Percentiles rank a stretch among this genome's conserved stretches.
Evolutionary conservation across 1,140 invertebrate species (phyloP).

Genomic region (Macrocentrus cingulum): DNA sequence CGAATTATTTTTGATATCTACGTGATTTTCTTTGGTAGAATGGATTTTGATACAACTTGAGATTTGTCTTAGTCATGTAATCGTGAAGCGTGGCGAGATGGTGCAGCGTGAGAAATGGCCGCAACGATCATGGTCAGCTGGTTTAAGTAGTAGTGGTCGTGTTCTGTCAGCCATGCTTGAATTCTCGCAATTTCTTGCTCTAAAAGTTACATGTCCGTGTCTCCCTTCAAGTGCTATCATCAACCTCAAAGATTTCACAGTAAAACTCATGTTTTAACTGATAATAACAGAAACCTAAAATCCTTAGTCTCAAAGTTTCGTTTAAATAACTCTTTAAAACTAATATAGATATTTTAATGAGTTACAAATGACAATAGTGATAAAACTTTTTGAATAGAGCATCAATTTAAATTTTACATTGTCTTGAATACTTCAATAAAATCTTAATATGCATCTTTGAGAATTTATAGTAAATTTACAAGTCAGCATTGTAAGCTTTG

Average conservation of each 20-base stretch:
- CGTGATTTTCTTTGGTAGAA: too few relatives aligned
- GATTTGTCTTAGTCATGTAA: not conserved
- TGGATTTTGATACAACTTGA: not conserved
- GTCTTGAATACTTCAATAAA: too few relatives aligned
- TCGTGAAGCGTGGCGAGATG: not conserved
- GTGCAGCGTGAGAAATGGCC: not conserved
- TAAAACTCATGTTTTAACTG: too few relatives aligned
- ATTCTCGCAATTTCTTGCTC: not conserved
- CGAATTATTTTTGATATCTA: too few relatives aligned
- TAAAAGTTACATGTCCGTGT: not conserved
- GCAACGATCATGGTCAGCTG: not conserved
- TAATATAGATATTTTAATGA: too few relatives aligned
- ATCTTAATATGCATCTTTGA: not conserved
- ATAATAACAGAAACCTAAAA: too few relatives aligned
- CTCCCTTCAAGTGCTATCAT: not conserved
- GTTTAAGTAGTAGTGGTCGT: not conserved
- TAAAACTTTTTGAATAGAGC: not conserved
- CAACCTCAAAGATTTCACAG: too few relatives aligned
- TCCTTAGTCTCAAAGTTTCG: too few relatives aligned
- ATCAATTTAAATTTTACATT: too few relatives aligned
- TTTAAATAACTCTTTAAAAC: too few relatives aligned
- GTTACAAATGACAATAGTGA: too few relatives aligned
- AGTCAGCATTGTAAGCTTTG: not conserved
- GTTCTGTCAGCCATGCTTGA: not conserved
- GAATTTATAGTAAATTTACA: not conserved